These are phyloP conservation scores for Corella eumyota DNA, from an alignment of 23 tunicate species.

Conservation along the genomic window DNA sequence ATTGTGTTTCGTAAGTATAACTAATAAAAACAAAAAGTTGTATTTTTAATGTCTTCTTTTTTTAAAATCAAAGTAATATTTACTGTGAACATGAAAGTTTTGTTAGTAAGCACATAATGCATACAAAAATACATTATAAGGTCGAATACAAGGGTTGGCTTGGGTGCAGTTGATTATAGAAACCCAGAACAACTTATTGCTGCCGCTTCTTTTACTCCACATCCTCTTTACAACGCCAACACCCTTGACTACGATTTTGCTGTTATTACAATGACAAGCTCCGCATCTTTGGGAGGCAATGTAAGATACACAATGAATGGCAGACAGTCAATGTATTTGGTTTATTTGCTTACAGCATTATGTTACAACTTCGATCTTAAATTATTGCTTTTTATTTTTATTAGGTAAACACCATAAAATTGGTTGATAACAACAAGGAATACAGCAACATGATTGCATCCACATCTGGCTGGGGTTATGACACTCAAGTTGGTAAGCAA, in stretches of 20 bases:
- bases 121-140: background rate
- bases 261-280: constrained; percentile 5
- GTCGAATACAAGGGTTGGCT: too few relatives aligned
- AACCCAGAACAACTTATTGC: background rate
- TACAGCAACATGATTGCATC: constrained; percentile 38
- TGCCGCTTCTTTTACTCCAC: constrained; percentile 10
- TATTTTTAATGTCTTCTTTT: too few relatives aligned
- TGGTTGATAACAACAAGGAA: constrained; percentile 10
- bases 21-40: too few relatives aligned
- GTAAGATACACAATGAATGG: too few relatives aligned
- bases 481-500: constrained; percentile 40
- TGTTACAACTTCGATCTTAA: too few relatives aligned
- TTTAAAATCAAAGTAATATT: too few relatives aligned
- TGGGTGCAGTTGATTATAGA: background rate
- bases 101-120: background rate
- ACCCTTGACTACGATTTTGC: constrained; percentile 15
- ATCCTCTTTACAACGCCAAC: constrained; percentile 27
- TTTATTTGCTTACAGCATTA: too few relatives aligned
- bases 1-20: too few relatives aligned
- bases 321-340: too few relatives aligned
- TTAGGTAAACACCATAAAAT: constrained; percentile 37
- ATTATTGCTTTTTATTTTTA: too few relatives aligned
- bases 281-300: constrained; percentile 12
- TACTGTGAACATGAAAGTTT: background rate
- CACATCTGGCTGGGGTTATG: constrained; percentile 75